phyloP scores from a whole-genome alignment of 2,888 invertebrate genomes.

The Scaptomyza polygonia region DNA sequence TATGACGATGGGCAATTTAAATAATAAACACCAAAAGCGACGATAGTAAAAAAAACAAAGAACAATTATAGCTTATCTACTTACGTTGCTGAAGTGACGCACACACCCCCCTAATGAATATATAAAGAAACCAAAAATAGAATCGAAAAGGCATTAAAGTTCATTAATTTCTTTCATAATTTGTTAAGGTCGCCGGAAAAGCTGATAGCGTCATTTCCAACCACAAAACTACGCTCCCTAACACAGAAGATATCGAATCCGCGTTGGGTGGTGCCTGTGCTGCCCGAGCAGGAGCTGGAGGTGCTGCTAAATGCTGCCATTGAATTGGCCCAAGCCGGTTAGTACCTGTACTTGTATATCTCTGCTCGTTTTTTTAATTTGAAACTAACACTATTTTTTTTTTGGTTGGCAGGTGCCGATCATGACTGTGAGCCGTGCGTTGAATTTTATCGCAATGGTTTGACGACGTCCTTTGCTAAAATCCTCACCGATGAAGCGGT shows the following conservation, averaged over 20 bases:
- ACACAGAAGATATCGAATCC: constrained; percentile 98
- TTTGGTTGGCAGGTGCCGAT: constrained; percentile 89
- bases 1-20: constrained; percentile 39
- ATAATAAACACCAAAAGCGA: constrained; percentile 53
- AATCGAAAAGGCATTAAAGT: background rate
- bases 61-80: constrained; percentile 47
- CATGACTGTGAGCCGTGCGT: constrained; percentile 95
- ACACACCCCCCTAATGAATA: background rate
- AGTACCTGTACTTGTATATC: background rate
- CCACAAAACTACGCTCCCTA: constrained; percentile 92
- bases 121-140: constrained; percentile 16
- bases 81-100: constrained; percentile 30
- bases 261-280: constrained; percentile 98
- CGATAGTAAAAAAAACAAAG: constrained; percentile 61
- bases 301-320: constrained; percentile 95
- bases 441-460: constrained; percentile 96
- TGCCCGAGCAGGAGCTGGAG: constrained; percentile 98
- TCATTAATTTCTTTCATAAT: constrained; percentile 14
- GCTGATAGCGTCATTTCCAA: constrained; percentile 88
- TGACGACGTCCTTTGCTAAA: constrained; percentile 97
- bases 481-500: constrained; percentile 99
- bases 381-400: background rate
- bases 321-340: constrained; percentile 93
- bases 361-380: background rate
- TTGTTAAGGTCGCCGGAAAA: constrained; percentile 82